Conservation (phyloP, 2,113 vertebrate species). For the Prolemur simus region DNA sequence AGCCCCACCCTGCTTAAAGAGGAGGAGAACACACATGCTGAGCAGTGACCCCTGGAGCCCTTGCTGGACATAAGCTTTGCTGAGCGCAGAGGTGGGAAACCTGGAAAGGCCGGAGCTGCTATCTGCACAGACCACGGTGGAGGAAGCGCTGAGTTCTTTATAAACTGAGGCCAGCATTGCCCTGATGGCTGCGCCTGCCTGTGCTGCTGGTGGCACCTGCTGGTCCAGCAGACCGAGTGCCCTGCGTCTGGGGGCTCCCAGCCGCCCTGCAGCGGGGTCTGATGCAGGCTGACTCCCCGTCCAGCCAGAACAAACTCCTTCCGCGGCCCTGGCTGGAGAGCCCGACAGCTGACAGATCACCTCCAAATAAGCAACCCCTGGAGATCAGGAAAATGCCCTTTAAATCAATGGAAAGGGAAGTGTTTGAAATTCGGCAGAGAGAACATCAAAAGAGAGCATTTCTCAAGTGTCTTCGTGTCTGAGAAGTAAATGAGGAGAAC, state of each 20-base stretch:
- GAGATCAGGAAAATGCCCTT: neutral
- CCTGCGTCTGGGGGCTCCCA: neutral
- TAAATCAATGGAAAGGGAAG: constrained; percentile 53
- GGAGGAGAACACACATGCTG: neutral
- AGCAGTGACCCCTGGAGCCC: no score
- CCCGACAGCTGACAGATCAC: neutral
- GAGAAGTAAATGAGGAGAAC: constrained; percentile 69
- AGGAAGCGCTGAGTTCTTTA: neutral
- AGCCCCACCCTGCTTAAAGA: neutral
- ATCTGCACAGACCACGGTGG: no score
- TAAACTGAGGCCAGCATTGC: neutral
- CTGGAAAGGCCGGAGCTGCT: no score
- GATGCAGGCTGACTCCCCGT: fast-evolving
- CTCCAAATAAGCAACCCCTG: neutral
- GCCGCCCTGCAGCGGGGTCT: no score
- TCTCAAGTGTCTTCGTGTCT: constrained; percentile 2
- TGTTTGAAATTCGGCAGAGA: constrained; percentile 67
- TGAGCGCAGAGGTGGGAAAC: neutral
- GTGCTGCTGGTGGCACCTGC: fast-evolving
- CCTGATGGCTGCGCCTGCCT: neutral
- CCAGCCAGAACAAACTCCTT: neutral
- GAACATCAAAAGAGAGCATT: constrained; percentile 70
- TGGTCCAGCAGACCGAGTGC: neutral
- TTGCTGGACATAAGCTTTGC: neutral
- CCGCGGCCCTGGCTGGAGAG: neutral